Percentiles rank a stretch among this genome's conserved stretches.
These are phyloP conservation scores for Sarcophaga peregrina DNA, from an alignment of 1,140 invertebrate species.

Conservation along the genomic window DNA sequence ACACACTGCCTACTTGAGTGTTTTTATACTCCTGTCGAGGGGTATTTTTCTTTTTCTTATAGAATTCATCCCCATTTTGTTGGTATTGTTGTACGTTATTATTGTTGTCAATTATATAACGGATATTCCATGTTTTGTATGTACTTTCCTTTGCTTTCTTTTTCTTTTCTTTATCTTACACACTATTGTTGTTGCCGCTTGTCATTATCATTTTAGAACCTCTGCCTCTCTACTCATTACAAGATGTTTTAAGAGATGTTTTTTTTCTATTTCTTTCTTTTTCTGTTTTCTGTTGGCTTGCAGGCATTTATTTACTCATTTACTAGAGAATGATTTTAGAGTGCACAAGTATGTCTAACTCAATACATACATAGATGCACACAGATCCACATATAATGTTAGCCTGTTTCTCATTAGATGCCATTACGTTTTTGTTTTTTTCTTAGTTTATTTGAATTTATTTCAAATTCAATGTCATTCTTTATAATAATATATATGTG, in stretches of 20 bases:
- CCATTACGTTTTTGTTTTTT: too few relatives aligned
- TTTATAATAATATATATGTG: background rate
- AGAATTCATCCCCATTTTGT: slow-evolving; percentile 5
- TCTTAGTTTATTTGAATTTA: background rate
- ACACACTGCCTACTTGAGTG: background rate
- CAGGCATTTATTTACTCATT: too few relatives aligned
- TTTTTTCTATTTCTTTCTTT: too few relatives aligned
- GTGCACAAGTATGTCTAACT: too few relatives aligned
- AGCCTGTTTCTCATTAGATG: background rate
- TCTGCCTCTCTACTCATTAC: too few relatives aligned
- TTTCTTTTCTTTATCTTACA: background rate
- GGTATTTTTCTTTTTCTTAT: slow-evolving; percentile 28
- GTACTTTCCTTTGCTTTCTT: background rate
- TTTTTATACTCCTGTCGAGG: slow-evolving; percentile 54
- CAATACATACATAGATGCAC: too few relatives aligned
- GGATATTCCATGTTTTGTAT: slow-evolving; percentile 6
- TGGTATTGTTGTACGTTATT: slow-evolving; percentile 15
- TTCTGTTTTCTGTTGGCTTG: too few relatives aligned
- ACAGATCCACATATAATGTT: background rate
- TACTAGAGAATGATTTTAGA: too few relatives aligned
- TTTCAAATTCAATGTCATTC: slow-evolving; percentile 13
- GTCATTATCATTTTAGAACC: background rate
- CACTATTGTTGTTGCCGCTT: background rate
- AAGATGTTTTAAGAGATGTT: too few relatives aligned
- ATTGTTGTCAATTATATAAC: slow-evolving; percentile 38